Base-by-base conservation (phyloP, 2,113 vertebrate species). In the Corydoras sp. region DNA sequence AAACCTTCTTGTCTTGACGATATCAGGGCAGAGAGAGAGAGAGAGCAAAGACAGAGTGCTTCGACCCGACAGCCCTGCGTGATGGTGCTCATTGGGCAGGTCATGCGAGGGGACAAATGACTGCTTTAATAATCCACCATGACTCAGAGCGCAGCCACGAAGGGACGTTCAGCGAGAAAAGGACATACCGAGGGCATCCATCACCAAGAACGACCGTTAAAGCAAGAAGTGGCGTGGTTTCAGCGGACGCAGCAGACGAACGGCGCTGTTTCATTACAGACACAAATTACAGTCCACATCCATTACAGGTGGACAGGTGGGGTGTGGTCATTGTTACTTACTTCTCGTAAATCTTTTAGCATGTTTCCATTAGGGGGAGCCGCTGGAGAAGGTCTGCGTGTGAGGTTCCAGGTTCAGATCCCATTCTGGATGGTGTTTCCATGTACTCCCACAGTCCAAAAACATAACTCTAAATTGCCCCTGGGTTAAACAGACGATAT, bases 1-100 rank as follows among this genome's bases (percentile, higher is more conserved):
- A 76, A 81, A 82, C 74, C 58, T 31, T 76, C 76, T 79, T 76
- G 72, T 79, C 79, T 68, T 78, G 76, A 71, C 65, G 72, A 75
- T 71, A 73, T 79, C 74, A 53, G 69, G 76, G 68, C 15, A 24
- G n/a, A n/a, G n/a, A n/a, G n/a, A 58, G 70, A 68, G 35, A 55
- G 59, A 71, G 54, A 72, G 58, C 50, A 43, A 43, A 43, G 35
- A 43, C 32, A 61, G 53, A n/a, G 32, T 49, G 10, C 70, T 56
- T 54, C 29, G 50, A 5, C 70, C 76, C 32, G 65, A 43, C 75
- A 35, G 48, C 69, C 49, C 5, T 2, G 48, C 24, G 62, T 51
- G 62, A 51, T 65, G 3, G 10, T 11, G 18, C n/a, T 24, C 31
- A 5, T 7, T 29, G 56, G 15, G 32, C n/a, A 54, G 69, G 69